Conservation (phyloP, 2,888 invertebrate species). For the Drosophila meridionalis region DNA sequence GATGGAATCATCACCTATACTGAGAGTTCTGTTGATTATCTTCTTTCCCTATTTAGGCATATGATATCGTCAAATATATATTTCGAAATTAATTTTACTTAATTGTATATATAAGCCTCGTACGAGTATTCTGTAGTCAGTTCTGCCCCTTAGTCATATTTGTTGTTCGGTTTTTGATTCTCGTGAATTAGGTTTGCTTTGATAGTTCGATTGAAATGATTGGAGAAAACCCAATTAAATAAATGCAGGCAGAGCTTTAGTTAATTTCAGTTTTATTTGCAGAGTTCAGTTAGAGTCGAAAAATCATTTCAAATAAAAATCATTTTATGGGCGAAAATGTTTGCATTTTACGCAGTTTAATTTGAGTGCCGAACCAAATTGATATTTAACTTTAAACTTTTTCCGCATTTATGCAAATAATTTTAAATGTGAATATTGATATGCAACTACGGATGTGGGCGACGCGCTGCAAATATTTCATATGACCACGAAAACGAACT, state of each 20-base stretch:
- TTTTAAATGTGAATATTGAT: neutral
- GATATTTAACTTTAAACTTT: constrained; percentile 10
- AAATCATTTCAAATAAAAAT: neutral
- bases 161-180: constrained; percentile 19
- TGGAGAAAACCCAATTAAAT: constrained; percentile 52
- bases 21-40: neutral
- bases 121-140: neutral
- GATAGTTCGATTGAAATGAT: constrained; percentile 31
- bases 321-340: neutral
- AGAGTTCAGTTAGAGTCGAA: neutral
- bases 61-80: neutral
- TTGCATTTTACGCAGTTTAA: constrained; percentile 10
- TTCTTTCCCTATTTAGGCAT: neutral
- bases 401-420: constrained; percentile 3
- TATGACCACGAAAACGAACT: constrained; percentile 8
- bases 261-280: constrained; percentile 11
- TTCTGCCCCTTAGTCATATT: neutral
- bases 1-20: too few species aligned
- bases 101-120: neutral
- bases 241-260: constrained; percentile 21
- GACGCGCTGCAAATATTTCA: constrained; percentile 22
- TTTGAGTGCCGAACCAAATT: constrained; percentile 1
- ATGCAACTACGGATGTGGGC: constrained; percentile 24
- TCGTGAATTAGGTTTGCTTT: constrained; percentile 21
- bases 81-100: neutral